Evolutionary conservation across 2,888 invertebrate species (phyloP), one percentile per base, ranked within the genome.

Genomic region (Synergus umbraculus): DNA sequence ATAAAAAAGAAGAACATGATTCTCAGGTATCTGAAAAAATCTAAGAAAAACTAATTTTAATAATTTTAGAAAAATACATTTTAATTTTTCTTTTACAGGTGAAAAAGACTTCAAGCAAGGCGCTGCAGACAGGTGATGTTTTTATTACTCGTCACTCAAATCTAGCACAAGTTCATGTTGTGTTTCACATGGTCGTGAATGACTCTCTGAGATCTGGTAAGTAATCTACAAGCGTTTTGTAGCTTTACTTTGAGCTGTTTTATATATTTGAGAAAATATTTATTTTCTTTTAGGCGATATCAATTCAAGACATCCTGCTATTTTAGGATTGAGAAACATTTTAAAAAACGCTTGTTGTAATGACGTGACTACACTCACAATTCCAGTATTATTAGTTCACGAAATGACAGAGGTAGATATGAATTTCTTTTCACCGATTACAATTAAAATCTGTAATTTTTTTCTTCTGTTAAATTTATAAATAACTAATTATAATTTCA

Each of bases 121-220:
- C 94, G 85, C 93, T 97, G 83, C 96, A 95, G 92, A 94, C 96
- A 2, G 98, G 98, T 0, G 98, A 98, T 93, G 96, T 97, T 89
- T 96, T 96, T 90, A 94, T 97, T 80, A 97, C 97, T 9, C 94
- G 95, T 85, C 99, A 99, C 94, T 98, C 98, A 86, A 98, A 98
- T 94, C 94, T 99, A 84, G 96, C 97, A 3, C 97, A 98, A 91
- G 97, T 97, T 67, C 99, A 99, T 93, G 96, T 98, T 1, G 96
- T 99, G 73, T 99, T 98, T 93, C 99, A 99, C 90, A 95, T 99
- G 90, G 96, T 99, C 9, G 96, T 96, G 0, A 98, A 98, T 91
- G 98, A 98, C 88, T 94, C 94, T 44, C 92, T 95, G 15, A 91
- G 93, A 89, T 93, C 93, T 79, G 92, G 93, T 93, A 85, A 88